Evolutionary conservation across 2,797 vertebrate genomes (phyloP).

Genomic region (Melanotaenia parkinsoni): DNA sequence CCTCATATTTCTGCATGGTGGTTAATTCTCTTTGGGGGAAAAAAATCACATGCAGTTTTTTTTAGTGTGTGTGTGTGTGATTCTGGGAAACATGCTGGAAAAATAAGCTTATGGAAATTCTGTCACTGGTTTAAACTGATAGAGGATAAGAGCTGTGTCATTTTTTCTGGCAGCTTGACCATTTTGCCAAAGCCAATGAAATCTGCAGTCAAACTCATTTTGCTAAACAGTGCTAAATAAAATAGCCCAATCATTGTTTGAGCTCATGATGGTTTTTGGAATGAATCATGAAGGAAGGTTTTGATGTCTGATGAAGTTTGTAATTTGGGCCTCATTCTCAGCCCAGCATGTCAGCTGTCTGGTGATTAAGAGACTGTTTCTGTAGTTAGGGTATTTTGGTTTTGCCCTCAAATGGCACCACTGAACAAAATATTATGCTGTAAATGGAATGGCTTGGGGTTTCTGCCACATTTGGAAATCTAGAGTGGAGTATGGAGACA

Average conservation of each 20-base stretch:
- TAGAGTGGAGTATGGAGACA: neutral
- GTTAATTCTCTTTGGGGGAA: too few relatives aligned
- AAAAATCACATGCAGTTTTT: neutral
- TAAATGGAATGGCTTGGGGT: conserved; percentile 10
- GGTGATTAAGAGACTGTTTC: conserved; percentile 49
- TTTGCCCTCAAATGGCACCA: conserved; percentile 44
- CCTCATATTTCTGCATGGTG: conserved; percentile 5
- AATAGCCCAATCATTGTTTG: conserved; percentile 37
- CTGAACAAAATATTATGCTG: conserved; percentile 34
- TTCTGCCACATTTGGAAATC: conserved; percentile 9
- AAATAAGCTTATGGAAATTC: conserved; percentile 36
- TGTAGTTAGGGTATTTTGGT: conserved; percentile 28
- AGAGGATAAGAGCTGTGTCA: conserved; percentile 29
- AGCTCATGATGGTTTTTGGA: conserved; percentile 39
- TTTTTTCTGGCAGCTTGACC: conserved; percentile 29
- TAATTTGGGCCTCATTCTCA: conserved; percentile 50
- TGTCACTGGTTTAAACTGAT: conserved; percentile 35
- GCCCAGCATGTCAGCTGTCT: conserved; percentile 22
- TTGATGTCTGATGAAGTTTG: conserved; percentile 51
- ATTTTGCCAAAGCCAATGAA: conserved; percentile 39
- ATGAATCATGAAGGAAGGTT: conserved; percentile 50
- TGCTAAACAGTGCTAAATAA: conserved; percentile 21
- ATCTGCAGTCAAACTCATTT: conserved; percentile 28
- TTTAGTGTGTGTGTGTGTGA: neutral
- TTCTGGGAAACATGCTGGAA: conserved; percentile 27